These are phyloP conservation scores for Luscinia luscinia DNA, from an alignment of 2,797 vertebrate species.

Conservation along the genomic window DNA sequence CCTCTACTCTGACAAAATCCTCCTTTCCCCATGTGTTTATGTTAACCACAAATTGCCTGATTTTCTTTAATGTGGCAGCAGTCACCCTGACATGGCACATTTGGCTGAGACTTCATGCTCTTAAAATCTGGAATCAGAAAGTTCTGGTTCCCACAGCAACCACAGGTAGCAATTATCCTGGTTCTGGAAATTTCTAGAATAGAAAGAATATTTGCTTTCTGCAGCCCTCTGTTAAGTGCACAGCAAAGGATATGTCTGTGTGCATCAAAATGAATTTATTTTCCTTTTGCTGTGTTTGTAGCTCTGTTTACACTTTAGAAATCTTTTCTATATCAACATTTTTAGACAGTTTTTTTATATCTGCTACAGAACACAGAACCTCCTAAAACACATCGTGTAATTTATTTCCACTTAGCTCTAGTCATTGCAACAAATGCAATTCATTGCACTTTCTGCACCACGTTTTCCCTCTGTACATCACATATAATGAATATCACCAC, in stretches of 20 bases:
- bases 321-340: background rate
- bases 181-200: conserved; percentile 50
- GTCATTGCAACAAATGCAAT: conserved; percentile 59
- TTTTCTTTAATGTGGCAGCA: conserved; percentile 15
- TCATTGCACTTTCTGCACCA: conserved; percentile 24
- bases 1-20: background rate
- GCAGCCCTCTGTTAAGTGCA: conserved; percentile 10
- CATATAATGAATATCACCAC: conserved; percentile 56
- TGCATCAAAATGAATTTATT: conserved; percentile 24
- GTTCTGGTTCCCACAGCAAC: conserved; percentile 75
- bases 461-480: conserved; percentile 46
- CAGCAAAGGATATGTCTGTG: background rate
- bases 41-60: conserved; percentile 7
- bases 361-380: background rate
- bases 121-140: conserved; percentile 47
- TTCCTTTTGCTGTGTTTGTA: background rate
- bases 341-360: background rate
- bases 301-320: background rate
- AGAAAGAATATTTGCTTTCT: background rate
- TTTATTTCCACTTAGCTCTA: conserved; percentile 65
- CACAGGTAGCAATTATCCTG: conserved; percentile 66
- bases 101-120: conserved; percentile 19
- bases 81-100: background rate
- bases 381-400: conserved; percentile 39
- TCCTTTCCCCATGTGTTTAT: background rate